Evolutionary conservation across 2,113 vertebrate species (phyloP).

Genomic region (Scolopax mira): DNA sequence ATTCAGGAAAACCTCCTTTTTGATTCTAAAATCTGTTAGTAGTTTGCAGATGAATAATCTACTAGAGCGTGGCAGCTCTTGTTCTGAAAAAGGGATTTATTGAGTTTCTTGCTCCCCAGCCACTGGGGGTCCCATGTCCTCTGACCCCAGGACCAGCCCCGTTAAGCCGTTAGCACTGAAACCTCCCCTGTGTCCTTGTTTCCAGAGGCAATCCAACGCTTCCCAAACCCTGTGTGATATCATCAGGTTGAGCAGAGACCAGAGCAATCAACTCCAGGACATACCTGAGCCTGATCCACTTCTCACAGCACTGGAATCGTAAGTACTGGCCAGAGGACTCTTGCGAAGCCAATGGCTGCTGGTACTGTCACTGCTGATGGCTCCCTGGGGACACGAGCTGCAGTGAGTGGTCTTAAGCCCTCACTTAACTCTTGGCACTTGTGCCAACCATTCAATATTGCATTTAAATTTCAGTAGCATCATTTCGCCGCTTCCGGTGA

Average conservation of each 20-base stretch:
- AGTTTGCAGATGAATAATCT: rapidly evolving
- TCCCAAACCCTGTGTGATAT: slow-evolving; percentile 96
- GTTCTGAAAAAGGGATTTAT: no score
- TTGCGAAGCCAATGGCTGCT: background rate
- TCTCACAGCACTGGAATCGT: slow-evolving; percentile 91
- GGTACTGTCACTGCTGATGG: rapidly evolving
- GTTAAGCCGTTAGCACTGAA: background rate
- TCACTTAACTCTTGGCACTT: background rate
- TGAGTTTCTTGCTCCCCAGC: background rate
- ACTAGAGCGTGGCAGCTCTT: background rate
- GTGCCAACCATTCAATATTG: background rate
- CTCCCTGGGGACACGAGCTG: background rate
- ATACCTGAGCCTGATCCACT: slow-evolving; percentile 86
- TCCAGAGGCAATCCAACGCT: slow-evolving; percentile 94
- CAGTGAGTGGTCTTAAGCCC: background rate
- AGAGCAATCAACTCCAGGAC: slow-evolving; percentile 89
- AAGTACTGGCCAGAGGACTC: slow-evolving; percentile 63
- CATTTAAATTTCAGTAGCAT: no score
- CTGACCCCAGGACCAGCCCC: background rate
- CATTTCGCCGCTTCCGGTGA: rapidly evolving
- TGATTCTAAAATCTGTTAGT: background rate
- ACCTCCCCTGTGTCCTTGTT: background rate
- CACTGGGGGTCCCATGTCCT: rapidly evolving
- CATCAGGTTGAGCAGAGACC: slow-evolving; percentile 92
- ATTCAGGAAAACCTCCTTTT: background rate